Conservation (phyloP, 53 echinoderm and acorn worm genomes). For the Echinometra lucunter region DNA sequence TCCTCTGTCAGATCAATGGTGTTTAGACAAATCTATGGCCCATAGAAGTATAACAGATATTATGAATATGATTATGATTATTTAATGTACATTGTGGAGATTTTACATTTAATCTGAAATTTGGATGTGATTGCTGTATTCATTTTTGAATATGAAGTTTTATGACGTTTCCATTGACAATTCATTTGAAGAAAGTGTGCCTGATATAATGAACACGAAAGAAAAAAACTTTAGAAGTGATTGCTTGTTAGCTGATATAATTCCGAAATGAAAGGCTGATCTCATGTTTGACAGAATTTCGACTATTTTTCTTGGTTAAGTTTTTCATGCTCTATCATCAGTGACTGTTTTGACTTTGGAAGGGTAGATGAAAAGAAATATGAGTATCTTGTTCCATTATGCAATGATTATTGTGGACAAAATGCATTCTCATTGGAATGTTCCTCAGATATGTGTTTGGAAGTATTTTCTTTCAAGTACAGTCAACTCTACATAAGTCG, state of each 20-base stretch:
- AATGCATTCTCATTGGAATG: background rate
- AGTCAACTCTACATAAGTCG: no score
- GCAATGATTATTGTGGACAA: background rate
- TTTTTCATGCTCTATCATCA: background rate
- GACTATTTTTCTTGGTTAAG: background rate
- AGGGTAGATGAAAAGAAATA: background rate
- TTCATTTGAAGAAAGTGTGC: background rate
- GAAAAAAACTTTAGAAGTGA: no score
- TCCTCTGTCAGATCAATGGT: background rate
- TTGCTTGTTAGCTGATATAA: no score
- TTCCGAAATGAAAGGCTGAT: no score
- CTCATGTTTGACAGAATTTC: background rate
- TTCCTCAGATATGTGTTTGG: background rate
- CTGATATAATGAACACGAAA: background rate
- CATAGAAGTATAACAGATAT: no score
- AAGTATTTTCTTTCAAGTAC: background rate
- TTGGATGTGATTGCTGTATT: background rate
- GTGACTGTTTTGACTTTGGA: background rate
- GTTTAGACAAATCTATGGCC: background rate
- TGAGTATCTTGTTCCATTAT: background rate
- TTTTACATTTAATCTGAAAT: background rate
- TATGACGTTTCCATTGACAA: background rate
- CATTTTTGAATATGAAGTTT: background rate
- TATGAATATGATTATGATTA: no score
- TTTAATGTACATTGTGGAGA: background rate